A percentile compares a stretch with the other conserved stretches of the same genome.
phyloP scores from a whole-genome alignment of 1,140 invertebrate species.

The Pogonomyrmex californicus region DNA sequence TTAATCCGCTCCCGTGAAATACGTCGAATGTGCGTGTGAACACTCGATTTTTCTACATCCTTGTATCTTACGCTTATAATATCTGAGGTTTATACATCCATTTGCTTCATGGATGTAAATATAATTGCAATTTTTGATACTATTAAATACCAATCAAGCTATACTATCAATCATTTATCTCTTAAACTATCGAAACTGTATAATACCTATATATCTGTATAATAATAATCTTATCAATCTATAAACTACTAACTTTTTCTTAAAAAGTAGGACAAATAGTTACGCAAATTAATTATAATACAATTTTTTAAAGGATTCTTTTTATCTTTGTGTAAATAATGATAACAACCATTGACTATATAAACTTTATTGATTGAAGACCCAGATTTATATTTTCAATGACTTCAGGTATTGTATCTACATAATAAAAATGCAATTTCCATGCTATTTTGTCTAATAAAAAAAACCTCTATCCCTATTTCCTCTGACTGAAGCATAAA shows the following conservation, averaged over 20 bases:
- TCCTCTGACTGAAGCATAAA: not conserved
- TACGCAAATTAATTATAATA: not conserved
- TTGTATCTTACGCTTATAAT: not conserved
- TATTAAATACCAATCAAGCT: not conserved
- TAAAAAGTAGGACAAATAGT: not conserved
- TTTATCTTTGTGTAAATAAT: not conserved
- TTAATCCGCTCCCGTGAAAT: constrained; percentile 42
- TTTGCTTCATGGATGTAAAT: constrained; percentile 15
- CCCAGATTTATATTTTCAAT: not conserved
- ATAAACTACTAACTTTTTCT: not conserved
- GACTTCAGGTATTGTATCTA: not conserved
- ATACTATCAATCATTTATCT: not conserved
- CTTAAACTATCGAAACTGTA: not conserved
- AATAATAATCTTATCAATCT: not conserved
- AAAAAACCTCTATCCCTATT: not conserved
- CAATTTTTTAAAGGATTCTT: not conserved
- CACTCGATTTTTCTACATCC: constrained; percentile 27
- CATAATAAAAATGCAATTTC: not conserved
- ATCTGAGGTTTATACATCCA: not conserved
- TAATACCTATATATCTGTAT: not conserved
- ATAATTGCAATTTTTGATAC: not conserved
- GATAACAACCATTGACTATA: not conserved
- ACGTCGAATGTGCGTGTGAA: constrained; percentile 35
- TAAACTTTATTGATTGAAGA: not conserved
- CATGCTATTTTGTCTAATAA: not conserved